Base-by-base conservation (phyloP, 2,113 vertebrate species). In the Chrysochloris asiatica region DNA sequence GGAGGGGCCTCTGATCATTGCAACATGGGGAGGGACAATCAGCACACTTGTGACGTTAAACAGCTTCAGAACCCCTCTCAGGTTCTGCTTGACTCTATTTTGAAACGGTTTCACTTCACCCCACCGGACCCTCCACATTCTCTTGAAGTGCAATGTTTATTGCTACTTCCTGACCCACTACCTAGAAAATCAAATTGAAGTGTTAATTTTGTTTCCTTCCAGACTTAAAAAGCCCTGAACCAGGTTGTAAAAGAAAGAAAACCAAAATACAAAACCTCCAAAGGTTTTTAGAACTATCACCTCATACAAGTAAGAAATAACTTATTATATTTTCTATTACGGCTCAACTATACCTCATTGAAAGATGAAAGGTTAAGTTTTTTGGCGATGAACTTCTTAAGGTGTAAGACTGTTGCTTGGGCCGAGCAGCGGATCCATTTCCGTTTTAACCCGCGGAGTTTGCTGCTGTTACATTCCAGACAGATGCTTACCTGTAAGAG, bases 311-410 rank as follows among this genome's bases (percentile, higher is more conserved):
- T n/a, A n/a, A n/a, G n/a, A n/a, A n/a, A n/a, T n/a, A n/a, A n/a
- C n/a, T n/a, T n/a, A n/a, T n/a, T n/a, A n/a, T n/a, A n/a, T n/a
- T n/a, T n/a, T n/a, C n/a, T n/a, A n/a, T n/a, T n/a, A n/a, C n/a
- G n/a, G n/a, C n/a, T n/a, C n/a, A n/a, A n/a, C n/a, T 17, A 59
- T 98, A 99, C 99, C 99, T 99, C 99, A 50, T 99, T 99, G 97
- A 99, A 99, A 59, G 99, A 99, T 91, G 99, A 99, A 92, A 99
- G 98, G 97, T 99, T 99, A 72, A 99, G 99, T 97, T 99, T 99
- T 98, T 99, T 99, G 98, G 99, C 99, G 97, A 99, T 99, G 98
- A 99, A 99, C 97, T 99, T 99, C 98, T 99, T 99, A 88, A 99
- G 98, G 97, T 99, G 99, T 82, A 99, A 98, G 93, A 99, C 99